Conservation (phyloP, 2,113 vertebrate species). For the Labeo rohita region DNA sequence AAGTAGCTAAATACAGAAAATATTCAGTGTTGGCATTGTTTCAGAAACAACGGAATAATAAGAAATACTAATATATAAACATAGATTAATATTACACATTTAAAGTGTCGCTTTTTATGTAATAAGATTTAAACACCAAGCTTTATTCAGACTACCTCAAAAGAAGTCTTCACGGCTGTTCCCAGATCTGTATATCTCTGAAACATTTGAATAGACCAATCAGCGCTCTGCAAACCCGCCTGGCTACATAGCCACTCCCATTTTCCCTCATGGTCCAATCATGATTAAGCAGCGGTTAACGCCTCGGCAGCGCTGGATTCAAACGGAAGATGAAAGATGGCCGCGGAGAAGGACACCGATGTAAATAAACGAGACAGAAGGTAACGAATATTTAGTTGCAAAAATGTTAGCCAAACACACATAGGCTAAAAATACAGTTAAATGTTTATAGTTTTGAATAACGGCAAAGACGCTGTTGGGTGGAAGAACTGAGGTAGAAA, state of each 20-base stretch:
- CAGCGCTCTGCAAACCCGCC: constrained; percentile 29
- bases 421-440: rapidly evolving
- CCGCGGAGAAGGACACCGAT: constrained; percentile 70
- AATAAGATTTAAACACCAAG: background rate
- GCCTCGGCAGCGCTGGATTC: constrained; percentile 71
- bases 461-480: background rate
- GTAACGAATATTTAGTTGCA: constrained; percentile 52
- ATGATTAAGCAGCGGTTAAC: constrained; percentile 10
- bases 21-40: background rate
- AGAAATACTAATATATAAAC: background rate
- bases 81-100: background rate
- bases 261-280: constrained; percentile 59
- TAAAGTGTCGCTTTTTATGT: background rate
- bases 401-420: background rate
- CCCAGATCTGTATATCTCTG: background rate
- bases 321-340: constrained; percentile 73
- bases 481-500: background rate
- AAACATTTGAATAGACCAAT: constrained; percentile 75
- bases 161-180: background rate
- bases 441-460: background rate
- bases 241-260: background rate
- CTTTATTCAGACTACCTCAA: background rate
- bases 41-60: background rate
- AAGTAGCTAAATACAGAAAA: background rate
- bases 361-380: constrained; percentile 69